Base-by-base conservation (phyloP, 1,140 invertebrate genomes). In the Polypedilum pembai region DNA sequence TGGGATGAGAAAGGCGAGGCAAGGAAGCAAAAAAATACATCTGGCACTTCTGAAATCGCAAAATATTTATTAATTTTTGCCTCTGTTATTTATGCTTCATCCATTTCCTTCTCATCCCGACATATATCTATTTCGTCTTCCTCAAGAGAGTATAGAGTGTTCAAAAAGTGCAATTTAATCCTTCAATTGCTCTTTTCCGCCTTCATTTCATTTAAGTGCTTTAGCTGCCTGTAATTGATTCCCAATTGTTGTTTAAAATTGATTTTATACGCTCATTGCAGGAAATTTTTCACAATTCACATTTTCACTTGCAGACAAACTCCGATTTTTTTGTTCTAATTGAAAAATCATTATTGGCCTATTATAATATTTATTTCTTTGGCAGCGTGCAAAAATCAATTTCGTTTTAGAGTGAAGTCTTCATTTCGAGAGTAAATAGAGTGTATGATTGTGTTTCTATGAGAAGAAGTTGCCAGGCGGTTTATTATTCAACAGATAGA, bases 51-150 rank as follows among this genome's bases (percentile, higher is more conserved):
- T 12, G n/a, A n/a, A 56, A 56, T 56, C 45, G 45, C 45, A 56
- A 56, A 56, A 56, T 56, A 56, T 56, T 56, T 56, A 56, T 56
- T 56, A 56, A 56, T 56, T 56, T 56, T 56, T 56, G 12, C n/a
- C 15, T 56, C 45, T 56, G 12, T 33, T 33, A 33, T 33, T 33
- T 33, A 33, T 33, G 24, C 24, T 33, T 33, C 24, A 33, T 56
- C 45, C 1, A 15, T 56, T n/a, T 56, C 45, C 45, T 12, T 4
- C 12, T n/a, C 45, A 4, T 56, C n/a, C 3, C 45, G 12, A n/a
- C 45, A 33, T 56, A 56, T 12, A 56, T 56, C 1, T 33, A 56
- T 56, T n/a, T 12, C 1, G 15, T n/a, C 12, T n/a, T n/a, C 45
- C 45, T n/a, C n/a, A n/a, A n/a, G n/a, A n/a, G n/a, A n/a, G n/a